These are phyloP conservation scores for Puntigrus tetrazona DNA, from an alignment of 2,113 vertebrate species.

Conservation along the genomic window DNA sequence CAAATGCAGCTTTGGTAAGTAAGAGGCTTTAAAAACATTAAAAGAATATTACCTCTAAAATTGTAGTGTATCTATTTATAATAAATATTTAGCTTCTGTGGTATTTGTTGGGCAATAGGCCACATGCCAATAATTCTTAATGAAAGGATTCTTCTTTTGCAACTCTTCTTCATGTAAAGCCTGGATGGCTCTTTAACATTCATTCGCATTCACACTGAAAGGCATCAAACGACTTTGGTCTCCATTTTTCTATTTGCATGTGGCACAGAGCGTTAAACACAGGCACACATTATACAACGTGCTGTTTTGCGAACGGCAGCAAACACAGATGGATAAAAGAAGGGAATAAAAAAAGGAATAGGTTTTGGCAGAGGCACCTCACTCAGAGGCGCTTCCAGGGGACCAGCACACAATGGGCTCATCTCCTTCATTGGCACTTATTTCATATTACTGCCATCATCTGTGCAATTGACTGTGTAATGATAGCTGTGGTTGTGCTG, in stretches of 20 bases:
- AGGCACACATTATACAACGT: conserved; percentile 2
- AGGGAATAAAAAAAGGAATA: conserved; percentile 9
- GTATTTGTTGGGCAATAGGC: not conserved
- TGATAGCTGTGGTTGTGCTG: conserved; percentile 59
- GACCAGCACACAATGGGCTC: conserved; percentile 42
- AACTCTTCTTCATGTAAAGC: not conserved
- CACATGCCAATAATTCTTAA: not conserved
- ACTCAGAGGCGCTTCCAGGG: conserved; percentile 27
- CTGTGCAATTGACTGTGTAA: conserved; percentile 70
- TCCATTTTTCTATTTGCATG: not conserved
- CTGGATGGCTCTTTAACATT: not conserved
- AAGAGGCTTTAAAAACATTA: not conserved
- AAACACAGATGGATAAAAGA: conserved; percentile 40
- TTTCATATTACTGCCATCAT: conserved; percentile 68
- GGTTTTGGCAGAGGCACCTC: conserved; percentile 21
- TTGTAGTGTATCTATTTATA: not conserved
- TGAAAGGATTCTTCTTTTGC: not conserved
- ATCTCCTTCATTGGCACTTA: conserved; percentile 63
- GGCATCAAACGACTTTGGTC: not conserved
- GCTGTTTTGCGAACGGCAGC: not conserved
- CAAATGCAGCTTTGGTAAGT: not conserved
- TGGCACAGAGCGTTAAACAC: not conserved
- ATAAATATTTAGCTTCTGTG: not conserved
- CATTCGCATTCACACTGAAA: not conserved
- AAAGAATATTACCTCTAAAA: not conserved